phyloP scores from a whole-genome alignment of 2,113 vertebrate species.

The Corythornis madagascariensis region DNA sequence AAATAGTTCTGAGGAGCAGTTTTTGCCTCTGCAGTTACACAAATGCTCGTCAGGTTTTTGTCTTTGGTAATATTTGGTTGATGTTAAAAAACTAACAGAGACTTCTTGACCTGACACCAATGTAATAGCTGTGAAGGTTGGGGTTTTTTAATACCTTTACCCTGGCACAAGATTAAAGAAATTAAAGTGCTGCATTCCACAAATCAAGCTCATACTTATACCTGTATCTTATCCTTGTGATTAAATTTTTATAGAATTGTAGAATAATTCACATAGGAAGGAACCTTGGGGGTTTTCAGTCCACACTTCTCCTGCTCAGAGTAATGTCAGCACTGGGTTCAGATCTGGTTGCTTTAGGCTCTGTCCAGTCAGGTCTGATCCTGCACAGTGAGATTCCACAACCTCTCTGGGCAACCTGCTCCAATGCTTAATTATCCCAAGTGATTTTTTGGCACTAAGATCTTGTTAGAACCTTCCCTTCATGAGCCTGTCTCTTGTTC shows the following conservation, averaged over 20 bases:
- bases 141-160: background rate
- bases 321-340: background rate
- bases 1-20: conserved; percentile 36
- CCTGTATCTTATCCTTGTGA: conserved; percentile 3
- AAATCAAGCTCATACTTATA: conserved; percentile 53
- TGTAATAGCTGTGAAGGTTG: background rate
- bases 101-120: conserved; percentile 28
- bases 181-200: background rate
- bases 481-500: background rate
- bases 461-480: background rate
- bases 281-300: background rate
- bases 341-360: background rate
- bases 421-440: background rate
- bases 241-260: conserved; percentile 34
- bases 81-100: conserved; percentile 39
- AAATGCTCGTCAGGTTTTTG: conserved; percentile 47
- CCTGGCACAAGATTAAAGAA: conserved; percentile 46
- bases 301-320: background rate
- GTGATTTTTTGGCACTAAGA: background rate
- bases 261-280: conserved; percentile 13
- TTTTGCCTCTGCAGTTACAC: conserved; percentile 68
- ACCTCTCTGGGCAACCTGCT: background rate
- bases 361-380: background rate
- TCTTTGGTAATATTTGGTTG: conserved; percentile 57
- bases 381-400: background rate